Evolutionary conservation across 2,113 vertebrate genomes (phyloP).

Genomic region (Phodopus roborovskii): DNA sequence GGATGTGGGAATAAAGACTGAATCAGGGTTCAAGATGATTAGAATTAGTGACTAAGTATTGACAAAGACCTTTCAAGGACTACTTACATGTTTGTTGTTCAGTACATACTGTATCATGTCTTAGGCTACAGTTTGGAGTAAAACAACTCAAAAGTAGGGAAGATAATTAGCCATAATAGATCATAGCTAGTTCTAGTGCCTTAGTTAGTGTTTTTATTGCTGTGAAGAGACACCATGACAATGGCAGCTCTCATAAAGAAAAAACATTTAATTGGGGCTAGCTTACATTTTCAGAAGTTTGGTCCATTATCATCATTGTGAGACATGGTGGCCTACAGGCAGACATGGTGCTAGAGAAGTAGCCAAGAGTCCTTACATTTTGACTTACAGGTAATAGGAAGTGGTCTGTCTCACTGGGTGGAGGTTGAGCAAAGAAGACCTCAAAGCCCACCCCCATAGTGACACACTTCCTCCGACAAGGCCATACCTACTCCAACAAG

Average conservation of each 20-base stretch:
- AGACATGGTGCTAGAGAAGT: neutral
- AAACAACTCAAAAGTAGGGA: neutral
- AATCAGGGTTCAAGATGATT: neutral
- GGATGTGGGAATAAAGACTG: neutral
- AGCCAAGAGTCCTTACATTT: neutral
- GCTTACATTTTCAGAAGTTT: neutral
- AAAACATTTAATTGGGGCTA: neutral
- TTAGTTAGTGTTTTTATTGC: neutral
- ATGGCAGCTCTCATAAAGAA: neutral
- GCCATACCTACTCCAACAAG: neutral
- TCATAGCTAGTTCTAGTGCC: neutral
- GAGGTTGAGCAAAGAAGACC: neutral
- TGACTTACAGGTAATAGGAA: neutral
- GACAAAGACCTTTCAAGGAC: neutral
- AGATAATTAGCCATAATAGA: constrained; percentile 39
- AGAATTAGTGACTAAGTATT: neutral
- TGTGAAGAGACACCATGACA: neutral
- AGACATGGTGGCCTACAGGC: neutral
- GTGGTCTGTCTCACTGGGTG: neutral
- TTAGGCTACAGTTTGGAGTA: constrained; percentile 22
- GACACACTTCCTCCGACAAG: neutral
- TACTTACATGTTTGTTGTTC: neutral
- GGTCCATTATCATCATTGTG: neutral
- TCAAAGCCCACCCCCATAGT: neutral
- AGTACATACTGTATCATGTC: neutral